These are phyloP conservation scores for Panagrolaimus sp. DNA, from an alignment of 1,140 invertebrate species.

Conservation along the genomic window DNA sequence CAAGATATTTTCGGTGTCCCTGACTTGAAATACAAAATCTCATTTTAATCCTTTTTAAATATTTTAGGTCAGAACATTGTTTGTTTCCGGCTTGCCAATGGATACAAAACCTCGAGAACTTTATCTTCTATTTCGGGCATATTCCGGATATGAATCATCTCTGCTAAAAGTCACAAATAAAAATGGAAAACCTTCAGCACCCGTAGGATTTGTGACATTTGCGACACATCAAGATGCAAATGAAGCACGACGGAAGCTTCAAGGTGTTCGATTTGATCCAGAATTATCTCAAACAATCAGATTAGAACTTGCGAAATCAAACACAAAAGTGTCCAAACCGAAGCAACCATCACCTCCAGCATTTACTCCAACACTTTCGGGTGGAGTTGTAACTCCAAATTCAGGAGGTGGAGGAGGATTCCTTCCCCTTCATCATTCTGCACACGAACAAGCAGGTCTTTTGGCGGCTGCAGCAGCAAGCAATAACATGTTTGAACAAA, in stretches of 20 bases:
- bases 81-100: conserved; percentile 98
- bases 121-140: conserved; percentile 96
- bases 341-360: conserved; percentile 71
- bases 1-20: background rate
- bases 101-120: conserved; percentile 97
- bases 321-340: conserved; percentile 99
- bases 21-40: background rate
- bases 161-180: conserved; percentile 98
- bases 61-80: conserved; percentile 93
- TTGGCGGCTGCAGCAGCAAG: background rate
- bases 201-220: conserved; percentile 99
- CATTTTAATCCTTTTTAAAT: background rate
- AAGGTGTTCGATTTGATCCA: conserved; percentile 66
- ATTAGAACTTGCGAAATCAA: conserved; percentile 99
- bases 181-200: conserved; percentile 99
- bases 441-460: background rate
- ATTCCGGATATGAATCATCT: conserved; percentile 98
- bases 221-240: conserved; percentile 91
- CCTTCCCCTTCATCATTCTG: too few relatives aligned
- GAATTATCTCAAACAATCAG: conserved; percentile 99
- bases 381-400: background rate
- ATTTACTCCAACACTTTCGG: conserved; percentile 72
- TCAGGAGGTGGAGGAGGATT: background rate
- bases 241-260: conserved; percentile 93
- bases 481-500: background rate